phyloP scores from a whole-genome alignment of 2,797 vertebrate species.

The Tenualosa ilisha region DNA sequence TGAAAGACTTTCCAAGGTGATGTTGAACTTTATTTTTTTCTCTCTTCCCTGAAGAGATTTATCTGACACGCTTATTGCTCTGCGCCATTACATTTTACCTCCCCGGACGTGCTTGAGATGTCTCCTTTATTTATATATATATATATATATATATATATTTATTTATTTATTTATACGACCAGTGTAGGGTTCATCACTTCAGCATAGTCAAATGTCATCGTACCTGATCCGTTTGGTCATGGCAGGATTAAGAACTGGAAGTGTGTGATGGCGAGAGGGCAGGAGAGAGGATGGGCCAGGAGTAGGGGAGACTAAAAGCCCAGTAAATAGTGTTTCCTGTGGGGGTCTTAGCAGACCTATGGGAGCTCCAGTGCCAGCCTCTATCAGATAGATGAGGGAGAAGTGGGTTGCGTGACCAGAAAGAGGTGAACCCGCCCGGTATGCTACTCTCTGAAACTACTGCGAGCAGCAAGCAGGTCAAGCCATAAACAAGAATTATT shows the following conservation, averaged over 20 bases:
- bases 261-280: constrained; percentile 31
- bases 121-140: neutral
- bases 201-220: constrained; percentile 60
- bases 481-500: neutral
- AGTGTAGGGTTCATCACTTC: constrained; percentile 30
- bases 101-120: constrained; percentile 34
- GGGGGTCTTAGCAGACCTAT: neutral
- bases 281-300: constrained; percentile 31
- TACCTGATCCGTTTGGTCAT: constrained; percentile 50
- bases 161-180: neutral
- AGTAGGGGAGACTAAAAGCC: constrained; percentile 54
- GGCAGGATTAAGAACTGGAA: constrained; percentile 25
- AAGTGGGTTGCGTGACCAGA: constrained; percentile 67
- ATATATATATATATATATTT: neutral
- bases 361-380: constrained; percentile 55
- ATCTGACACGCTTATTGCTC: constrained; percentile 52
- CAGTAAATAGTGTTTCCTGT: constrained; percentile 24
- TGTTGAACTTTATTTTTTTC: constrained; percentile 48
- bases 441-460: constrained; percentile 28
- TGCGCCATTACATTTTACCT: constrained; percentile 53
- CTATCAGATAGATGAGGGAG: constrained; percentile 61
- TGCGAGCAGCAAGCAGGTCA: neutral
- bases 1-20: constrained; percentile 52
- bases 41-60: constrained; percentile 50
- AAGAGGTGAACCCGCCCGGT: constrained; percentile 55